Evolutionary conservation across 92 coral and sea anemone species (phyloP), one percentile per base, ranked within the genome.

Genomic region (Paragorgia papillata): DNA sequence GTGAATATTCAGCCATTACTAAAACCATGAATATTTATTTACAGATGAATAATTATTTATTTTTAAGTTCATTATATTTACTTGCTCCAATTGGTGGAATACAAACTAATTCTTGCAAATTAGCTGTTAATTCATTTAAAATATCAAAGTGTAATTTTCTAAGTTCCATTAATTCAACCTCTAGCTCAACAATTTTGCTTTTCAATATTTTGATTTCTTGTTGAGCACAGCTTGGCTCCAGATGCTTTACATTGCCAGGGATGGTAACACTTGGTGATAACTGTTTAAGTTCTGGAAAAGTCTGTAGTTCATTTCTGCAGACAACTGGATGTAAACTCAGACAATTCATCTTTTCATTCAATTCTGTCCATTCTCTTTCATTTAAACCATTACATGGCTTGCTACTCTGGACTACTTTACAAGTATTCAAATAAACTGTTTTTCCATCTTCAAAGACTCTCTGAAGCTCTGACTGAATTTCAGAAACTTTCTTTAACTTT

Each of bases 241-340:
- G 9, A 7, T 71, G 17, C 37, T 33, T 55, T 2, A 2, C 22
- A 26, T n/a, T 35, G 40, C 50, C 2, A 3, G 62, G 3, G 15
- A 10, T 56, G 62, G 30, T 3, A 10, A 9, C 51, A 20, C 20
- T 35, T 8, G 9, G 21, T 27, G 19, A 0, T 34, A 31, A 29
- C 20, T 71, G 46, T 54, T 39, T 71, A 5, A 71, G 63, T 24
- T 71, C 78, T 29, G 78, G 78, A 31, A 71, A 71, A 56, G 62
- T 56, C 17, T 22, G 7, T 17, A 56, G 8, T 1, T 6, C 17
- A 22, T 22, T 56, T 22, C 62, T 22, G 18, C 13, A 56, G 7
- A 56, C 18, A 4, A 8, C 7, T 56, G 10, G 2, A 3, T 34
- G 33, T 9, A 55, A 19, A 48, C 14, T 31, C 9, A 51, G 32